These are phyloP conservation scores for Antedon mediterranea DNA, from an alignment of 53 echinoderm and acorn worm species.

Conservation along the genomic window DNA sequence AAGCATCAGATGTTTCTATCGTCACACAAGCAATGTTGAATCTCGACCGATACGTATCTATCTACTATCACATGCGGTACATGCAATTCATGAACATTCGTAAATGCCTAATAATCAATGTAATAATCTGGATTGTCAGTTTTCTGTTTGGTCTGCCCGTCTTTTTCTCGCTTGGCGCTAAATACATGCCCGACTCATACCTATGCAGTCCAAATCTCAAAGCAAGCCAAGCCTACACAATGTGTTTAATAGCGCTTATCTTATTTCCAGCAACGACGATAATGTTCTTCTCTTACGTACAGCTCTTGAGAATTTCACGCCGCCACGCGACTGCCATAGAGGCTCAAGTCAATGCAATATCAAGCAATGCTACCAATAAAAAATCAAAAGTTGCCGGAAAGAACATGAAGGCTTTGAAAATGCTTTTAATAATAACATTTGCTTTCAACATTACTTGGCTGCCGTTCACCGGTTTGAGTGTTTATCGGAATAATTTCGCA, in stretches of 20 bases:
- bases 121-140: background rate
- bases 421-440: constrained; percentile 8
- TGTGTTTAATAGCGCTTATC: background rate
- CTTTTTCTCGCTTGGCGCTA: constrained; percentile 2
- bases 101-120: background rate
- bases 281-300: background rate
- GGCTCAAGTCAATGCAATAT: background rate
- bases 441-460: constrained; percentile 26
- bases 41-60: background rate
- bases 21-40: background rate
- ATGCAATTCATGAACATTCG: background rate
- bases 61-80: background rate
- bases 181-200: constrained; percentile 18
- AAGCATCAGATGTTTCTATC: background rate
- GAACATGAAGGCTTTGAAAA: constrained; percentile 15
- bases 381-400: background rate
- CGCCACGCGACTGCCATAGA: background rate
- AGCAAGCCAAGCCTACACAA: background rate
- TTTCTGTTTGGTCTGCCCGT: background rate
- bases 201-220: constrained; percentile 13
- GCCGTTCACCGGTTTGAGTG: constrained; percentile 10
- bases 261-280: background rate
- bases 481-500: constrained; percentile 2
- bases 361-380: background rate
- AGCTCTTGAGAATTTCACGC: background rate